Base-by-base conservation (phyloP, 2,888 invertebrate species). In the Neoaliturus tenellus region DNA sequence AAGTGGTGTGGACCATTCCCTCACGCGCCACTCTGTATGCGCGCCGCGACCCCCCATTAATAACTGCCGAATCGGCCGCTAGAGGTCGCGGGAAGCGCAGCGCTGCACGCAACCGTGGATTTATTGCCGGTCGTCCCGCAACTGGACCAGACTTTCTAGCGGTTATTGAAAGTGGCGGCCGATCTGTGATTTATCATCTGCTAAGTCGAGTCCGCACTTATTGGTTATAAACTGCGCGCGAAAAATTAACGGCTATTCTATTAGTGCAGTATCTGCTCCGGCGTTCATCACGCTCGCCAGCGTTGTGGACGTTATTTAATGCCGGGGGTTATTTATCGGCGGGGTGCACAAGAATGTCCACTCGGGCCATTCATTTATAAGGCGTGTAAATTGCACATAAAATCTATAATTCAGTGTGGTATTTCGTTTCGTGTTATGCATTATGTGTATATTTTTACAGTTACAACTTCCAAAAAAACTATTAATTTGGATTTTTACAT, bases 1-100 rank as follows among this genome's bases (percentile, higher is more conserved):
- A 55, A 78, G 78, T 35, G 51, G 51, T 75, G 25, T 10, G 51
- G 82, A 82, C 71, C 82, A 71, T 82, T 82, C 82, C 69, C 82
- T 82, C 82, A 82, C 82, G 82, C 71, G 71, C 82, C 82, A 82
- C 82, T 82, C 71, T 82, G 71, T 82, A 82, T 82, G 69, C 82
- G 55, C 23, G 20, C 14, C 48, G 55, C 82, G 33, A 28, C 35
- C 55, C 31, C 33, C 78, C 78, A 78, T 78, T 78, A 78, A 78
- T 78, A 78, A 51, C 55, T 33, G 78, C 78, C 78, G 78, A 78
- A 78, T 48, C 78, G 48, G 78, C 75, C 71, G 71, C 75, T 17
- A 75, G 75, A 75, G 75, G 75, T 75, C 75, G 69, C 39, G 39
- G 25, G 67, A 67, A 73, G 71, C 39, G 75, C n/a, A 12, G 35